Base-by-base conservation (phyloP, 2,113 vertebrate genomes). In the Malaclemys terrapin region DNA sequence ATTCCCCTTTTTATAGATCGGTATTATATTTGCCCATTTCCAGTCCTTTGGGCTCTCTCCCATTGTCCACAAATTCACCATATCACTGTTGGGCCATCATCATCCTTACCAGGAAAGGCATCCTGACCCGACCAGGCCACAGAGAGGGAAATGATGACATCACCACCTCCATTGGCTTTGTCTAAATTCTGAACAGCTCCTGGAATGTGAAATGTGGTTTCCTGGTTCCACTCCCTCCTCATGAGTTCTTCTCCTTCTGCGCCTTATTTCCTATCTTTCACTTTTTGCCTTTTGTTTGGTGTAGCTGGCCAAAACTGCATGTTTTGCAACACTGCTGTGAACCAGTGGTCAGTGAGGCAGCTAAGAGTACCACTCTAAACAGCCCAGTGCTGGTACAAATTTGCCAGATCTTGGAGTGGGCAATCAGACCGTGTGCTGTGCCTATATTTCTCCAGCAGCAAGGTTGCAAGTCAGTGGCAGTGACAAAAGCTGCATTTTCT, bases 211-310 rank as follows among this genome's bases (percentile, higher is more conserved):
- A 11, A 59, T 27, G 25, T 59, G 57, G 10, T 10, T 29, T 59
- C 57, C 57, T 59, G 25, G 24, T 59, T 27, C 25, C 35, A 93
- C 80, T 10, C 42, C 47, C 49, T 79, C 7, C 3, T 52, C 5
- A 35, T 49, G 27, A 85, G 17, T 56, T 2, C 84, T 76, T 49
- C 27, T 9, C 8, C 2, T 45, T 79, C 56, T 76, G 3, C 6
- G 0, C 8, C 62, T 8, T 53, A 0, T 92, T 24, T 11, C 1
- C 72, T 47, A 2, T n/a, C 11, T 4, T 47, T 93, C 57, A 59
- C 5, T 13, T 42, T 49, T 47, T 75, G 69, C 35, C 0, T 57
- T 81, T 62, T 72, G 56, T 47, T 69, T 89, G 83, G n/a, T 20
- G 84, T 35, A 54, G 25, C 27, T 59, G 57, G 76, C 29, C 50